phyloP scores from a whole-genome alignment of 2,888 invertebrate species.

The Eutolmus rufibarbis region DNA sequence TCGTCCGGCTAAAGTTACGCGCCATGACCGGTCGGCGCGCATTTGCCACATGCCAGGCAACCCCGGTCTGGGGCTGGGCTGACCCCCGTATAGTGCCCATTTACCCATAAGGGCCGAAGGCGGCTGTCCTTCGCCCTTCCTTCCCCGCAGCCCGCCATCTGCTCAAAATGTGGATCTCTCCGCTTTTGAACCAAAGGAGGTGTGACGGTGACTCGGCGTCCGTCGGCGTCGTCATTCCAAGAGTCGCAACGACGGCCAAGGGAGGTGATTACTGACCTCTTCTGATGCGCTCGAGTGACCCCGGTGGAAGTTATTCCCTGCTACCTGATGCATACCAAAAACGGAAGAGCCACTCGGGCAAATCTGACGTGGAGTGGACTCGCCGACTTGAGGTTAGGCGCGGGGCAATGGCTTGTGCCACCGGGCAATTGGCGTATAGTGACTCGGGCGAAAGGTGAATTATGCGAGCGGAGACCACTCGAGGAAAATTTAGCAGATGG shows the following conservation, averaged over 20 bases:
- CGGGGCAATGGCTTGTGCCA: background rate
- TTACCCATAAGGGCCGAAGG: background rate
- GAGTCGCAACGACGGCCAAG: background rate
- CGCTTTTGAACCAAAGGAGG: background rate
- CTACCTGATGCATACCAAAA: slow-evolving; percentile 27
- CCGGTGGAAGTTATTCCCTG: background rate
- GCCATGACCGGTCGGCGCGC: slow-evolving; percentile 18
- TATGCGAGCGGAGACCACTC: background rate
- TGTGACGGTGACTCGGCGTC: slow-evolving; percentile 15
- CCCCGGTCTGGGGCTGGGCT: background rate
- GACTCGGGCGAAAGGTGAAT: background rate
- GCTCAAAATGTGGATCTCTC: background rate
- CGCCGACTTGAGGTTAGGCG: background rate
- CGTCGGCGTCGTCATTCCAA: background rate
- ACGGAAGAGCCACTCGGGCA: background rate
- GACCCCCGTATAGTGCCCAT: background rate
- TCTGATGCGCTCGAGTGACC: slow-evolving; percentile 4
- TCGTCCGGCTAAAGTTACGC: background rate
- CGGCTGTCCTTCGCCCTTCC: background rate
- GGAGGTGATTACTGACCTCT: slow-evolving; percentile 18
- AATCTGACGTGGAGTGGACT: background rate
- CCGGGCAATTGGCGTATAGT: background rate
- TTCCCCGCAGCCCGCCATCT: background rate
- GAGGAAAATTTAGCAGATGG: background rate
- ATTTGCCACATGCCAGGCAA: slow-evolving; percentile 18